Conservation (phyloP, 2,113 vertebrate species). For the Macquaria australasica region DNA sequence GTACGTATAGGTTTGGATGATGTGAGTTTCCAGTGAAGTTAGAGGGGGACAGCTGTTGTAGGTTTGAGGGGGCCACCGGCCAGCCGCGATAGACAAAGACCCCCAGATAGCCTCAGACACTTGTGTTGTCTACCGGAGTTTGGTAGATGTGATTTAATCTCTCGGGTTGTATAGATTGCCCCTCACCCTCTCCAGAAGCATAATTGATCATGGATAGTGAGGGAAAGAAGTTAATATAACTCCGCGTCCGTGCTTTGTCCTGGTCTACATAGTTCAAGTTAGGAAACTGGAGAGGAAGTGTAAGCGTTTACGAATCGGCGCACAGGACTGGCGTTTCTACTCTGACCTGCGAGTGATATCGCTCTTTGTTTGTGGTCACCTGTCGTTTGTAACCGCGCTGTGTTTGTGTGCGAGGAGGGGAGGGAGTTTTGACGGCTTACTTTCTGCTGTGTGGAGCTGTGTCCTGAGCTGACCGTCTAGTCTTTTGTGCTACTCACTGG, state of each 20-base stretch:
- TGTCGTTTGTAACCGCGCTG: neutral
- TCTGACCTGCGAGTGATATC: neutral
- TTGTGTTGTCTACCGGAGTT: slow-evolving; percentile 66
- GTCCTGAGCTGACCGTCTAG: slow-evolving; percentile 63
- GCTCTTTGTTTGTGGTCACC: neutral
- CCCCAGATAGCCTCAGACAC: slow-evolving; percentile 60
- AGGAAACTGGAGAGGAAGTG: slow-evolving; percentile 30
- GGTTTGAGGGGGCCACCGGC: slow-evolving; percentile 22
- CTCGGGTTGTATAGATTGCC: neutral
- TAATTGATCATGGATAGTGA: neutral
- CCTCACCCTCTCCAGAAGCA: neutral
- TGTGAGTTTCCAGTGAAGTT: slow-evolving; percentile 34
- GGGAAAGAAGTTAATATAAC: neutral
- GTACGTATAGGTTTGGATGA: accelerated
- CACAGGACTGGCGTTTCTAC: neutral
- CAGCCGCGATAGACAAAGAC: slow-evolving; percentile 75
- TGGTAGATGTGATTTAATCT: slow-evolving; percentile 9
- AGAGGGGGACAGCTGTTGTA: slow-evolving; percentile 50
- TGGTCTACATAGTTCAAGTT: slow-evolving; percentile 23
- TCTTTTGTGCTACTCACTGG: slow-evolving; percentile 46
- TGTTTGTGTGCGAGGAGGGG: neutral
- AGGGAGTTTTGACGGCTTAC: neutral
- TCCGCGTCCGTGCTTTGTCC: slow-evolving; percentile 36
- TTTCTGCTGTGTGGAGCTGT: slow-evolving; percentile 4
- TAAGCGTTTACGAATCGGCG: neutral